Evolutionary conservation across 2,797 vertebrate genomes (phyloP), one percentile per base, ranked within the genome.

Genomic region (Sciaenops ocellatus): DNA sequence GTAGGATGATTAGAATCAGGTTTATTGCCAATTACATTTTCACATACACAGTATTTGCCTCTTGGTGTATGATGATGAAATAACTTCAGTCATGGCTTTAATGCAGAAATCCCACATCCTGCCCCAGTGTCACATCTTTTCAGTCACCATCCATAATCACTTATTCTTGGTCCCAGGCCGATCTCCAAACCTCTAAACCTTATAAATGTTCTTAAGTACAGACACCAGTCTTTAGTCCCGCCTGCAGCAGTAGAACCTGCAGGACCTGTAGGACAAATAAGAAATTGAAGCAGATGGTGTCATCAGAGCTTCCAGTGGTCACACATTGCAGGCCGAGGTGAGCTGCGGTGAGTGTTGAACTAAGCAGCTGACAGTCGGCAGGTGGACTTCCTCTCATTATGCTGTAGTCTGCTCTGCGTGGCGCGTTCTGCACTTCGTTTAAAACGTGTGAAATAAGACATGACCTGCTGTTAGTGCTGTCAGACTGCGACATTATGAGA

Each of bases 341-440:
- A n/a, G 46, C 34, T 57, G 44, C 47, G 18, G 24, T 65, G 52
- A 74, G 52, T 48, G 54, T 59, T 24, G 44, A 48, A 17, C 42
- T 69, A 17, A 59, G 30, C 54, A 11, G 63, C 54, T 57, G 30
- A 30, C 10, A 22, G 60, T 64, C 42, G 47, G 42, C 44, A 65
- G 28, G 52, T 47, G 52, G 5, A n/a, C 12, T 12, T 34, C 24
- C 20, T 61, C 2, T 12, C 4, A 1, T 28, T 51, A 76, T 7
- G 26, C 26, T 28, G 18, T 28, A 12, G 3, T 22, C 64, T 18
- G 5, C 24, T 54, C 48, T 47, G 10, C 6, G 46, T 30, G 24
- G 17, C 41, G 7, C 16, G 30, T 28, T 59, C 22, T 65, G n/a
- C 11, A 12, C 51, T 15, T 73, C 11, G 18, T 67, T 42, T 75